Evolutionary conservation across 2,113 vertebrate species (phyloP).

Genomic region (Thamnaconus septentrionalis): DNA sequence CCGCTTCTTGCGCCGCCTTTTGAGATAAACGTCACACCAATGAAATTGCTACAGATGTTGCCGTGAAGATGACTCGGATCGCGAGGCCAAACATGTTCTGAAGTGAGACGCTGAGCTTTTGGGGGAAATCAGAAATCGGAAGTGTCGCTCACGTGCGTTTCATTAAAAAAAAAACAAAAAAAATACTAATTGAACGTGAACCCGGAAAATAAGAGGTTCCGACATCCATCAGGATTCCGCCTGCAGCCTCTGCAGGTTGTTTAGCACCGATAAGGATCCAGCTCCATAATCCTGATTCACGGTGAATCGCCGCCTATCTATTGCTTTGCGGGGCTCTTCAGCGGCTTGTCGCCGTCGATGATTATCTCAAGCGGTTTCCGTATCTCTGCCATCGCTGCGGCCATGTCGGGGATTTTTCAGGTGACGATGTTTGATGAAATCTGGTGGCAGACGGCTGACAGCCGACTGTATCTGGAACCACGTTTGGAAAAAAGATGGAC

Average conservation of each 20-base stretch:
- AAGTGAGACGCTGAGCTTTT: no score
- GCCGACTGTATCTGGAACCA: no score
- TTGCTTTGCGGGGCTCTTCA: constrained; percentile 55
- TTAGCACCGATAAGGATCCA: constrained; percentile 53
- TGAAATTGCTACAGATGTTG: no score
- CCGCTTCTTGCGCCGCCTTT: no score
- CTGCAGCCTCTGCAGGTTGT: constrained; percentile 42
- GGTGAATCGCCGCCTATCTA: constrained; percentile 58
- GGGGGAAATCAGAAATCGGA: no score
- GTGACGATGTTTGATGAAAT: constrained; percentile 57
- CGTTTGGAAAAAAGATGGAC: constrained; percentile 46
- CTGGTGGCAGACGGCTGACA: constrained; percentile 46
- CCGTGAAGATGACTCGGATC: no score
- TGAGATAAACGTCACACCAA: no score
- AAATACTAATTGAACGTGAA: constrained; percentile 15
- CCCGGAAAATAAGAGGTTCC: not conserved
- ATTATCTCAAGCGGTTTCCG: constrained; percentile 57
- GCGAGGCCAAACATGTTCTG: no score
- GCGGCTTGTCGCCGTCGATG: constrained; percentile 59
- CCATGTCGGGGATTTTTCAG: constrained; percentile 52
- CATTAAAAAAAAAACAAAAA: constrained; percentile 5
- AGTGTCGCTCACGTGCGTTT: not conserved
- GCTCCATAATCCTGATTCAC: constrained; percentile 63
- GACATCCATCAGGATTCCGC: constrained; percentile 4
- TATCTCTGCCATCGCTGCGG: constrained; percentile 56